These are phyloP conservation scores for Tetraodon nigroviridis DNA, from an alignment of 2,113 vertebrate genomes.

Conservation along the genomic window DNA sequence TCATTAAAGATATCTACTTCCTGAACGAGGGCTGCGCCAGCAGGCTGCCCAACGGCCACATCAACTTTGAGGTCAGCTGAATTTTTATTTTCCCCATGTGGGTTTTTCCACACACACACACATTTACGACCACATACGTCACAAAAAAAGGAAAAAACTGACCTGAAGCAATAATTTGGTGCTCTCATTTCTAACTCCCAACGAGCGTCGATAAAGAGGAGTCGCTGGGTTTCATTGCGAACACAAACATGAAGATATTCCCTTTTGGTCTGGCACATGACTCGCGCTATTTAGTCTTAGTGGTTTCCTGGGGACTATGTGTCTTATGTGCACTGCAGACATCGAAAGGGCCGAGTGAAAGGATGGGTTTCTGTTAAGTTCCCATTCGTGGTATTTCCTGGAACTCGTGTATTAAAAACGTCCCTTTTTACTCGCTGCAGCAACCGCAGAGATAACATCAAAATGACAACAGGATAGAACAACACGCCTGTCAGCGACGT, in stretches of 20 bases:
- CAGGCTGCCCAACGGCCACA: constrained; percentile 84
- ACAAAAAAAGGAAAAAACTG: background rate
- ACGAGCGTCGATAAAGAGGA: constrained; percentile 34
- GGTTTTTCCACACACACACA: constrained; percentile 17
- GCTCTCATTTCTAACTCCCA: constrained; percentile 31
- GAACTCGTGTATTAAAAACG: no score
- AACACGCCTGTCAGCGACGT: background rate
- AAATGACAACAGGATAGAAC: background rate
- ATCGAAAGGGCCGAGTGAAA: no score
- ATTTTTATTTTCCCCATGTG: background rate
- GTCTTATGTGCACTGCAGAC: no score
- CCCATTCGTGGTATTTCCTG: no score
- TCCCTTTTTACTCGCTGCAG: background rate
- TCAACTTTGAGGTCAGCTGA: constrained; percentile 88
- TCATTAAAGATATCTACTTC: constrained; percentile 96
- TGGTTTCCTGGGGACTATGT: no score
- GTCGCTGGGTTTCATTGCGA: constrained; percentile 39
- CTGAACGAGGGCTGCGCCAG: constrained; percentile 90
- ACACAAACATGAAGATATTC: constrained; percentile 10
- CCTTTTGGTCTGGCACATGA: constrained; percentile 3
- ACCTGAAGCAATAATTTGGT: background rate
- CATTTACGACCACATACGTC: background rate
- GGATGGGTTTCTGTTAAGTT: no score
- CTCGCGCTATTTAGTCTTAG: constrained; percentile 22
- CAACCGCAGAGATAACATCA: background rate